Evolutionary conservation across 2,888 invertebrate genomes (phyloP).

Genomic region (Sinotaia quadrata): DNA sequence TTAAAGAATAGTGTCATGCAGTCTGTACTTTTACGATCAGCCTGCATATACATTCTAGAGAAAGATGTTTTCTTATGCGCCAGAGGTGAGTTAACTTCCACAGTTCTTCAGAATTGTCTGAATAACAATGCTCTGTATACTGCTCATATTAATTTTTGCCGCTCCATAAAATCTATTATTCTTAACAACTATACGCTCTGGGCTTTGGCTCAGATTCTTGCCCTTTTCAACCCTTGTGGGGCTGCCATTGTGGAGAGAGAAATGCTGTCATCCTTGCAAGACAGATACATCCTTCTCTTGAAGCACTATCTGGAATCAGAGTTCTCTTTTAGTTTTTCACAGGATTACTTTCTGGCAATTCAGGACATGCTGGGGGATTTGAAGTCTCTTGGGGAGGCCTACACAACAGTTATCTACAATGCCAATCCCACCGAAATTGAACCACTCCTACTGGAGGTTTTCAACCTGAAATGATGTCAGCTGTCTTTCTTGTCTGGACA

Average conservation of each 20-base stretch:
- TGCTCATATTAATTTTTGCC: constrained; percentile 67
- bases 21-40: constrained; percentile 87
- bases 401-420: constrained; percentile 92
- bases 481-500: neutral
- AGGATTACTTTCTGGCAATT: constrained; percentile 52
- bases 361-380: constrained; percentile 78
- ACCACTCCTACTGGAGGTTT: constrained; percentile 93
- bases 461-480: constrained; percentile 80
- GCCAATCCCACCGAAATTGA: constrained; percentile 93
- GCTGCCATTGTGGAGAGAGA: constrained; percentile 76
- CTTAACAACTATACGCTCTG: constrained; percentile 90
- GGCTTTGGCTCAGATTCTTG: constrained; percentile 82
- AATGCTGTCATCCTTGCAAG: constrained; percentile 66
- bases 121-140: constrained; percentile 67
- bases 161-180: constrained; percentile 71
- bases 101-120: constrained; percentile 90
- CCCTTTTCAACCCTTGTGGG: constrained; percentile 89
- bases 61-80: constrained; percentile 87
- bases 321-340: constrained; percentile 61
- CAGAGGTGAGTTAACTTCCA: constrained; percentile 83
- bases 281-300: constrained; percentile 74
- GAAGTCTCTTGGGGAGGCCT: constrained; percentile 88
- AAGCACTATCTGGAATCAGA: constrained; percentile 70
- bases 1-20: constrained; percentile 80
- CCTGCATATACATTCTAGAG: constrained; percentile 91